These are phyloP conservation scores for Ctenodactylus gundi DNA, from an alignment of 2,113 vertebrate species.

Conservation along the genomic window DNA sequence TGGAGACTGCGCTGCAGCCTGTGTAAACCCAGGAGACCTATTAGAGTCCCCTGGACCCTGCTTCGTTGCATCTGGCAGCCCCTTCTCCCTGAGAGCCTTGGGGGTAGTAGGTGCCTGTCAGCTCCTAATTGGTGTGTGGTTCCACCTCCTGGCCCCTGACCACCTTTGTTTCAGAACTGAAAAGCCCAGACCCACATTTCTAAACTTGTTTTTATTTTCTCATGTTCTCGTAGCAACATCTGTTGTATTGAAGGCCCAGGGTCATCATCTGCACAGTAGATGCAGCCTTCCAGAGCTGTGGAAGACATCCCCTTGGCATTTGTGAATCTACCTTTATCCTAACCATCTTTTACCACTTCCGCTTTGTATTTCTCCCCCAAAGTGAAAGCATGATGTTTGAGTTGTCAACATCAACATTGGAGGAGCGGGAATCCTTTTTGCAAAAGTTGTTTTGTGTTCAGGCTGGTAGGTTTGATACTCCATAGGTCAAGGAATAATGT, in stretches of 20 bases:
- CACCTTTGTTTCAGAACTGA: background rate
- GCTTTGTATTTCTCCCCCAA: no score
- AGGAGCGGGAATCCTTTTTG: background rate
- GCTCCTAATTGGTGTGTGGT: background rate
- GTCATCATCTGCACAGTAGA: background rate
- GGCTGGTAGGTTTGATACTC: no score
- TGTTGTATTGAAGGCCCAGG: background rate
- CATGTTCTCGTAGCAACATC: background rate
- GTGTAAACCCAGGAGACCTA: background rate
- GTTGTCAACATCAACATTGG: background rate
- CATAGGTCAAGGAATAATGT: no score
- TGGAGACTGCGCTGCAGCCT: background rate
- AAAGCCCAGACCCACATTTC: background rate
- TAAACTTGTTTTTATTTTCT: background rate
- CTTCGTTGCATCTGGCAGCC: background rate
- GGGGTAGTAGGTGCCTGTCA: no score
- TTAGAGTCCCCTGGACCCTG: background rate
- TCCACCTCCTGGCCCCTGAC: background rate
- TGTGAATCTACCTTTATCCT: background rate
- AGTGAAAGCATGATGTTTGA: background rate
- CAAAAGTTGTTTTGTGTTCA: background rate
- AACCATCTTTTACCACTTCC: background rate
- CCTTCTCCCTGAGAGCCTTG: background rate
- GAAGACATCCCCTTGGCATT: background rate
- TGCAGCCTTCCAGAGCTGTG: no score